Percentiles rank a stretch among this genome's conserved stretches.
Conservation (phyloP, 2,113 vertebrate genomes). For the Charadrius vociferus region DNA sequence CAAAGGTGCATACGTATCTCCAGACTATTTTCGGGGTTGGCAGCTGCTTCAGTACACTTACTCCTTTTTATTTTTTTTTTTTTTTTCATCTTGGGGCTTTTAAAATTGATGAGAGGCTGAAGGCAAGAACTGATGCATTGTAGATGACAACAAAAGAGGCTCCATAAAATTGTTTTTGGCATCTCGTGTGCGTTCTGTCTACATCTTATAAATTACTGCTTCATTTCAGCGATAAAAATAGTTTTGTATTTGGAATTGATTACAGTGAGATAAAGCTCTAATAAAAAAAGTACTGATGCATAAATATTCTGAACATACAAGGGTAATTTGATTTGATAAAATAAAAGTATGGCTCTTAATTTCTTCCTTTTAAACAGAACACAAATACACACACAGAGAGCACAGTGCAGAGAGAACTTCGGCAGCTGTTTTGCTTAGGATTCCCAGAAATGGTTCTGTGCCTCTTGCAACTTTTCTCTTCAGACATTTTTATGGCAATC, state of each 20-base stretch:
- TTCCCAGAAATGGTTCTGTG: conserved; percentile 20
- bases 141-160: conserved; percentile 63
- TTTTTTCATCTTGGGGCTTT: conserved; percentile 9
- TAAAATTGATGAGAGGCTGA: conserved; percentile 54
- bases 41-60: neutral
- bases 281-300: neutral
- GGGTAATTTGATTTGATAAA: conserved; percentile 41
- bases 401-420: neutral
- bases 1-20: neutral
- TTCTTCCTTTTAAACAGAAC: conserved; percentile 25
- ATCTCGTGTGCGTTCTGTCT: conserved; percentile 38
- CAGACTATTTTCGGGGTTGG: neutral
- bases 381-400: neutral
- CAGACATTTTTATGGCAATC: neutral
- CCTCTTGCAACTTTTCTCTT: neutral
- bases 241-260: conserved; percentile 65
- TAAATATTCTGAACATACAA: conserved; percentile 33
- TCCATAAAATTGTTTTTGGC: conserved; percentile 64
- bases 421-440: neutral
- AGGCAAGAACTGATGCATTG: conserved; percentile 51
- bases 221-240: conserved; percentile 44
- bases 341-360: conserved; percentile 31
- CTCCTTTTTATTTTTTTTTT: neutral
- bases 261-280: conserved; percentile 57
- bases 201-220: conserved; percentile 56